Conservation (phyloP, 2,113 vertebrate species). For the Indicator maculatus region DNA sequence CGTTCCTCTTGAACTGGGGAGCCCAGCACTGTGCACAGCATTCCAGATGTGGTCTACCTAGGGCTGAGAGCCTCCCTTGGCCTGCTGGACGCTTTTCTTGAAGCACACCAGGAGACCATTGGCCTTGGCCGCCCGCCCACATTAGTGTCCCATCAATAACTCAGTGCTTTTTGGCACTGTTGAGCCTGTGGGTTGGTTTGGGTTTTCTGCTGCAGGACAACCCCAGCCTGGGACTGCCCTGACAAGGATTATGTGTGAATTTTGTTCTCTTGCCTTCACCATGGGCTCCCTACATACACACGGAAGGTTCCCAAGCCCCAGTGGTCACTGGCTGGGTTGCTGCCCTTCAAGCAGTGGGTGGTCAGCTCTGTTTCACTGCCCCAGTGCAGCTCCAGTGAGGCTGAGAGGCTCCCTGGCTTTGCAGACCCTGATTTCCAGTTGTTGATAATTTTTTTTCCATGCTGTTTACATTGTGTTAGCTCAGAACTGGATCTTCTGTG, state of each 20-base stretch:
- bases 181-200: neutral
- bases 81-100: too few species aligned
- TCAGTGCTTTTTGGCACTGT: neutral
- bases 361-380: neutral
- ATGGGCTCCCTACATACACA: fast-evolving
- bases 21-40: too few species aligned
- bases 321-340: neutral
- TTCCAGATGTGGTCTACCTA: too few species aligned
- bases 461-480: neutral
- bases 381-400: neutral
- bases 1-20: too few species aligned
- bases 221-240: neutral
- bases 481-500: neutral
- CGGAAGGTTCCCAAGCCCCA: neutral
- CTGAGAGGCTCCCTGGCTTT: neutral
- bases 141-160: too few species aligned
- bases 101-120: too few species aligned
- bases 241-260: neutral
- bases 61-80: too few species aligned
- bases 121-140: too few species aligned
- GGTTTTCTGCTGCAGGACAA: neutral
- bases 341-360: neutral
- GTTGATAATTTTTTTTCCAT: neutral
- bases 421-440: neutral
- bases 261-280: neutral